A percentile compares a stretch with the other conserved stretches of the same genome.
phyloP scores from a whole-genome alignment of 2,113 vertebrate species.

The Lampris megalopsis region DNA sequence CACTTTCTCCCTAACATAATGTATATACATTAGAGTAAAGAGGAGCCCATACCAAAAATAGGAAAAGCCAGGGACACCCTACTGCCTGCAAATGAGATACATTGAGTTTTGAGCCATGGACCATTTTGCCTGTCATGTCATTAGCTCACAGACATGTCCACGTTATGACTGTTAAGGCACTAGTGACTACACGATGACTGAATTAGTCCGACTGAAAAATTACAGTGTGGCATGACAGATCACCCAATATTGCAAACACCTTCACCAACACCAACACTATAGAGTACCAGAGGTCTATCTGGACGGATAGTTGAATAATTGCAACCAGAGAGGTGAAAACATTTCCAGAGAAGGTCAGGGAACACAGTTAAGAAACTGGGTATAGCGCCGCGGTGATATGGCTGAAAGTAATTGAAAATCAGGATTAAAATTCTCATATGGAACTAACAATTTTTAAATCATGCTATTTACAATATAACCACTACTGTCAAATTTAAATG shows the following conservation, averaged over 20 bases:
- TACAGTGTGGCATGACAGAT: slow-evolving; percentile 26
- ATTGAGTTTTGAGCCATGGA: slow-evolving; percentile 76
- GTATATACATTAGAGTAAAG: slow-evolving; percentile 77
- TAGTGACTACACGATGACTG: slow-evolving; percentile 38
- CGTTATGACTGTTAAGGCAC: slow-evolving; percentile 38
- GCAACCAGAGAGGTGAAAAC: slow-evolving; percentile 7
- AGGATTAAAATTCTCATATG: too few relatives aligned
- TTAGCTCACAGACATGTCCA: slow-evolving; percentile 64
- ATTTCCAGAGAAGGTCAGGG: slow-evolving; percentile 14
- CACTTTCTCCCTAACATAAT: slow-evolving; percentile 74
- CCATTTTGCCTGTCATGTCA: slow-evolving; percentile 66
- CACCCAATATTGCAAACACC: too few relatives aligned
- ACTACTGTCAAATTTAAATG: too few relatives aligned
- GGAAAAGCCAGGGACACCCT: slow-evolving; percentile 83
- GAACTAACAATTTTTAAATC: too few relatives aligned
- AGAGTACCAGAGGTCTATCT: background rate
- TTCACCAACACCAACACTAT: too few relatives aligned
- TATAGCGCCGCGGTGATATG: too few relatives aligned
- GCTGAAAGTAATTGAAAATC: too few relatives aligned
- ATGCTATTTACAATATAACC: too few relatives aligned
- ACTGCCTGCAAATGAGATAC: slow-evolving; percentile 83
- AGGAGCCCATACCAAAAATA: slow-evolving; percentile 83
- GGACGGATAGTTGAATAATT: slow-evolving; percentile 18
- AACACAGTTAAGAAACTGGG: too few relatives aligned
- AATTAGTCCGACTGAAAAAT: slow-evolving; percentile 32